Percentiles rank a stretch among this genome's conserved stretches.
Conservation (phyloP, 2,797 vertebrate species). For the Rhincodon typus region DNA sequence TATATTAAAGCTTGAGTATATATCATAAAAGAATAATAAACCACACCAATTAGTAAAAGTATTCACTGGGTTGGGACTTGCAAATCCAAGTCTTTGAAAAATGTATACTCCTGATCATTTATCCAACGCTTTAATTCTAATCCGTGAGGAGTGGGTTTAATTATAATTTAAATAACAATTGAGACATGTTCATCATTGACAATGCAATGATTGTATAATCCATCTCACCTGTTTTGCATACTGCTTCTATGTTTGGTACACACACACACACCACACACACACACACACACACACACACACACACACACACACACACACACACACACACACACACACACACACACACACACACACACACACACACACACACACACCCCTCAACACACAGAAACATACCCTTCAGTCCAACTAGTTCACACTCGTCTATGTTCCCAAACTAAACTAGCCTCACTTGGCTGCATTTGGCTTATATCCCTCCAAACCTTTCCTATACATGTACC, state of each 20-base stretch:
- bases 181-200: neutral
- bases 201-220: neutral
- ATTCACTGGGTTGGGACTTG: neutral
- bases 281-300: too few relatives aligned
- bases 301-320: too few relatives aligned
- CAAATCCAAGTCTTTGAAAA: neutral
- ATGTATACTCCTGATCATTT: slow-evolving; percentile 1
- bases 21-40: slow-evolving; percentile 5
- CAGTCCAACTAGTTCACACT: too few relatives aligned
- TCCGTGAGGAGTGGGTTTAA: neutral
- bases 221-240: neutral
- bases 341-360: too few relatives aligned
- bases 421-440: too few relatives aligned
- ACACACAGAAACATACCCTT: too few relatives aligned
- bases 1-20: neutral
- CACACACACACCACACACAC: too few relatives aligned
- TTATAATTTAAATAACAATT: neutral
- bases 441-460: too few relatives aligned
- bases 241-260: neutral
- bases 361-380: too few relatives aligned
- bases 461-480: too few relatives aligned
- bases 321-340: too few relatives aligned
- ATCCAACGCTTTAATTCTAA: neutral
- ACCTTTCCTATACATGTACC: too few relatives aligned
- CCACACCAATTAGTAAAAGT: neutral